Evolutionary conservation across 2,797 vertebrate genomes (phyloP).

Genomic region (Taenioides sp.): DNA sequence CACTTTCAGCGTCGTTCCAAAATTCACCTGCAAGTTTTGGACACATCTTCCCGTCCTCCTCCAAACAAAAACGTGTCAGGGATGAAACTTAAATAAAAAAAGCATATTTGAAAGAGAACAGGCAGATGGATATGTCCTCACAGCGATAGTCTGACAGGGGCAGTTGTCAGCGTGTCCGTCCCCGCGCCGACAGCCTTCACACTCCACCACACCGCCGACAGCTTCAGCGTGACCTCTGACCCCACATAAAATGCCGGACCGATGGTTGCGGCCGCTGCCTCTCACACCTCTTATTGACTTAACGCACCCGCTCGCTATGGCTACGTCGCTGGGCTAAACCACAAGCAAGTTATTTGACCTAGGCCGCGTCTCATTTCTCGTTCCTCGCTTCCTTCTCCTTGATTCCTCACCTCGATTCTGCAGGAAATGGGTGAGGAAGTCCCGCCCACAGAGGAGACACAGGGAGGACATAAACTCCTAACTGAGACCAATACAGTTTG

Average conservation of each 20-base stretch:
- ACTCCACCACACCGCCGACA: background rate
- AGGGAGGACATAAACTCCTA: no score
- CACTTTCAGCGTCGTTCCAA: background rate
- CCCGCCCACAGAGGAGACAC: no score
- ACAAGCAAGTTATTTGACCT: background rate
- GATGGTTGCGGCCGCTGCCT: background rate
- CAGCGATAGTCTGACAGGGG: background rate
- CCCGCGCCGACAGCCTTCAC: background rate
- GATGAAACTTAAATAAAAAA: background rate
- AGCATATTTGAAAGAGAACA: background rate
- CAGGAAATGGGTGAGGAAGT: no score
- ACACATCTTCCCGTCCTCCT: background rate
- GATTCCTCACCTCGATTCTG: no score
- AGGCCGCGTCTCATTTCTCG: no score
- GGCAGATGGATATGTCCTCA: background rate
- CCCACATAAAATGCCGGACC: background rate
- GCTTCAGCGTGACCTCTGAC: constrained; percentile 1
- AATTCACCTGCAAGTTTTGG: background rate
- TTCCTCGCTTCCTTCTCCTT: no score
- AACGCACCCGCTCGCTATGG: background rate
- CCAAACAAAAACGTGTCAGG: background rate
- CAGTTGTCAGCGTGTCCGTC: background rate
- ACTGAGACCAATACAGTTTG: no score
- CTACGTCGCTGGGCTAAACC: background rate
- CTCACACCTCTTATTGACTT: constrained; percentile 14